Percentiles rank a stretch among this genome's conserved stretches.
These are phyloP conservation scores for Drosophila kanapiae DNA, from an alignment of 1,140 invertebrate genomes.

Conservation along the genomic window DNA sequence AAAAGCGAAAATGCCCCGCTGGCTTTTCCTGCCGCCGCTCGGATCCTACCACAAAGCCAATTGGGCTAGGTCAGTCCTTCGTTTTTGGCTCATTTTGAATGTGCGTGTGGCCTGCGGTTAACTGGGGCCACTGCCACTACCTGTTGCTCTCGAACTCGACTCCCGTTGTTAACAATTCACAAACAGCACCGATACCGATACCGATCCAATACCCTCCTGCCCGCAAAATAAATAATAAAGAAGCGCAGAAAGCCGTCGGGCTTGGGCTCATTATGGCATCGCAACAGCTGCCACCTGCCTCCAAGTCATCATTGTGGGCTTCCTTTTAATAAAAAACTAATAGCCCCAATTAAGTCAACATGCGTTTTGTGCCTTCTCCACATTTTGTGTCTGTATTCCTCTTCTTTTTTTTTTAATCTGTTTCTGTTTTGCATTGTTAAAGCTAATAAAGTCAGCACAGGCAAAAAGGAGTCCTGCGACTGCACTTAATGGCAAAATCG, in stretches of 20 bases:
- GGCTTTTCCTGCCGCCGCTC: conserved; percentile 10
- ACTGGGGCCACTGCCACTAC: conserved; percentile 44
- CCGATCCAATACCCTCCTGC: not conserved
- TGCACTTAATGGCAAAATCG: conserved; percentile 25
- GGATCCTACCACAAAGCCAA: conserved; percentile 75
- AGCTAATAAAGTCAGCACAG: conserved; percentile 59
- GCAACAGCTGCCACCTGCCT: conserved; percentile 65
- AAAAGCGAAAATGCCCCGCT: conserved; percentile 49
- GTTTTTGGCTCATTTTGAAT: conserved; percentile 22
- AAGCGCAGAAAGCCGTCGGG: conserved; percentile 34
- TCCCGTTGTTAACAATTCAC: conserved; percentile 27
- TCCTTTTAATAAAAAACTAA: conserved; percentile 66
- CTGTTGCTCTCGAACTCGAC: conserved; percentile 57
- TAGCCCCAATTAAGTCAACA: conserved; percentile 78
- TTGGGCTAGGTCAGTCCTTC: conserved; percentile 76
- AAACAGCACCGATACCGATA: not conserved
- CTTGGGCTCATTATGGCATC: conserved; percentile 60
- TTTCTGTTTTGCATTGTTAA: conserved; percentile 35
- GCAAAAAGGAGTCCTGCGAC: conserved; percentile 11
- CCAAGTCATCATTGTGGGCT: conserved; percentile 25
- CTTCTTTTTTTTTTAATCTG: not conserved
- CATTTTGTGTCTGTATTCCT: conserved; percentile 1
- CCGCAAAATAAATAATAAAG: conserved; percentile 16
- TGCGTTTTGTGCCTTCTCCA: conserved; percentile 61
- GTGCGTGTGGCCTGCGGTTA: conserved; percentile 75